phyloP scores from a whole-genome alignment of 2,797 vertebrate genomes.

The Alectoris magna region DNA sequence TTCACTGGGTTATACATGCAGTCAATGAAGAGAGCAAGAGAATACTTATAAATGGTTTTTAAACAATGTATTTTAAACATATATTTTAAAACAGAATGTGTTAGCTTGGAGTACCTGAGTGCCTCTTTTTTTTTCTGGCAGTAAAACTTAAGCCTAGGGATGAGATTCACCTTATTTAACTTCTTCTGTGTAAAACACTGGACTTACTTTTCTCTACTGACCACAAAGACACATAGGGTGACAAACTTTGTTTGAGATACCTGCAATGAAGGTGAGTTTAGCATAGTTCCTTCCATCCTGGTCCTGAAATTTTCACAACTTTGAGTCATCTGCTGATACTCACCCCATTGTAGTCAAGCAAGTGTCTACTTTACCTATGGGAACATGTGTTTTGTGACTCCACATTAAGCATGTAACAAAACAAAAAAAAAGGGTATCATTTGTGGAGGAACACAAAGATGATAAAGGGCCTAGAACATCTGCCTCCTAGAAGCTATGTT shows the following conservation, averaged over 20 bases:
- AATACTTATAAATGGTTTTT: neutral
- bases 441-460: too few species aligned
- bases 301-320: neutral
- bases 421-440: neutral
- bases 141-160: neutral
- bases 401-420: neutral
- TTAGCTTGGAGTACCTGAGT: neutral
- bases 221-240: neutral
- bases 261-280: neutral
- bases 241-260: neutral
- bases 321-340: neutral
- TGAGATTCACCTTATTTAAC: neutral
- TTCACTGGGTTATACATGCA: neutral
- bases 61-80: neutral
- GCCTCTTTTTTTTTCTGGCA: neutral
- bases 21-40: neutral
- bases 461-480: too few species aligned
- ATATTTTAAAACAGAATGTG: neutral
- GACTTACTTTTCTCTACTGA: neutral
- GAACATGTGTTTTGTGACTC: neutral
- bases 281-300: neutral
- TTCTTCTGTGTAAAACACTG: neutral
- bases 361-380: neutral
- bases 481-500: too few species aligned
- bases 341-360: neutral